Base-by-base conservation (phyloP, 2,888 invertebrate species). In the Habroteleia sp. region DNA sequence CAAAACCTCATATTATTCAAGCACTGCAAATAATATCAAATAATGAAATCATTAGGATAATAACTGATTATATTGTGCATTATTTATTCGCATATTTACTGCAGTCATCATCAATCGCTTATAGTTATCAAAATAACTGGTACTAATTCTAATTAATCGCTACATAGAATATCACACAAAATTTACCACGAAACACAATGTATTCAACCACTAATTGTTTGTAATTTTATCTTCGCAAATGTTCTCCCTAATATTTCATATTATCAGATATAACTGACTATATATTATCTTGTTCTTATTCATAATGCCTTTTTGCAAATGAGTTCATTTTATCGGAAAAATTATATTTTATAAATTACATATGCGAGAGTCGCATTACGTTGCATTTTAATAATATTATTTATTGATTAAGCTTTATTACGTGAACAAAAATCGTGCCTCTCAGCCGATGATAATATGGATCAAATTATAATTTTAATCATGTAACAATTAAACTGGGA, bases 11-110 rank as follows among this genome's bases (percentile, higher is more conserved):
- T 23, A 68, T 58, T 50, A 50, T 50, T 25, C 33, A 56, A 56
- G 16, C 41, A 8, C 10, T 13, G 33, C 56, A 56, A 66, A 58
- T 65, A 54, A 65, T 68, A 56, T 66, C 58, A 58, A 50, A 58
- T 68, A 58, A 68, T 65, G 52, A 33, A 52, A n/a, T 42, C 63
- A 63, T 66, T 66, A 66, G 66, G 33, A 31, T 41, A 39, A 48
- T 46, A 54, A 66, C 35, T 56, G 37, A 54, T 66, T 66, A 56
- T 48, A 41, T 3, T 25, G 20, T 27, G 25, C 42, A 20, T 35
- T 14, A 56, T 39, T 46, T 35, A 41, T 65, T 44, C 20, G n/a
- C 39, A 46, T 48, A 56, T 10, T 66, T n/a, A n/a, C n/a, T n/a
- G n/a, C 33, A 16, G 3, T n/a, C 8, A 48, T 29, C 20, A 35